These are phyloP conservation scores for Ictidomys tridecemlineatus DNA, from an alignment of 2,113 vertebrate genomes.

Conservation along the genomic window DNA sequence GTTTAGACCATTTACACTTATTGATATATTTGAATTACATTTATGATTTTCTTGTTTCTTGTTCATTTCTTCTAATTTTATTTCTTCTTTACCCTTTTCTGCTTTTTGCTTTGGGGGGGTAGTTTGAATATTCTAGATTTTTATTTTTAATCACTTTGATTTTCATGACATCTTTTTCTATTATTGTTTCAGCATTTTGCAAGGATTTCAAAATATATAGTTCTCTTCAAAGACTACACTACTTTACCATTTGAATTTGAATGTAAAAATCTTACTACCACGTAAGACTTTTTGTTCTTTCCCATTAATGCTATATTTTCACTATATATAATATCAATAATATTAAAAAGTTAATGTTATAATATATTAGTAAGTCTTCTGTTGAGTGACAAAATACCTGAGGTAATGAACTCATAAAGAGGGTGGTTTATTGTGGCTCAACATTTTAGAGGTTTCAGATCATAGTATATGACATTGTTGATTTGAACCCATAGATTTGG, in stretches of 20 bases:
- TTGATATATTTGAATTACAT: not conserved
- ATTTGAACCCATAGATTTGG: too few relatives aligned
- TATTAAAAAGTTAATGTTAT: not conserved
- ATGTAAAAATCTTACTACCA: not conserved
- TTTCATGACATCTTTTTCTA: not conserved
- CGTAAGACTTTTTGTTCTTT: not conserved
- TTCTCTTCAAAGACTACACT: not conserved
- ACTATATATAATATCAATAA: not conserved
- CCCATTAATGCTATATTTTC: not conserved
- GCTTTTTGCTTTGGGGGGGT: not conserved
- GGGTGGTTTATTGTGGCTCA: not conserved
- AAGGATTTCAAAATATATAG: not conserved
- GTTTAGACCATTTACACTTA: not conserved
- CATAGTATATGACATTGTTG: not conserved
- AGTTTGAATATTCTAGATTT: not conserved
- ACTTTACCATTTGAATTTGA: not conserved
- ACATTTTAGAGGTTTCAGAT: not conserved
- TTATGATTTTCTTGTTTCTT: not conserved
- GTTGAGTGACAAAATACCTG: not conserved
- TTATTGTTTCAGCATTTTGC: not conserved
- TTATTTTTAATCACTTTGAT: not conserved
- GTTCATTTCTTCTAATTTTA: not conserved
- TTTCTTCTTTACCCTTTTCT: not conserved
- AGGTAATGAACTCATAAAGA: not conserved
- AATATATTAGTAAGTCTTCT: not conserved